Base-by-base conservation (phyloP, 2,888 invertebrate species). In the Erynnis tages region DNA sequence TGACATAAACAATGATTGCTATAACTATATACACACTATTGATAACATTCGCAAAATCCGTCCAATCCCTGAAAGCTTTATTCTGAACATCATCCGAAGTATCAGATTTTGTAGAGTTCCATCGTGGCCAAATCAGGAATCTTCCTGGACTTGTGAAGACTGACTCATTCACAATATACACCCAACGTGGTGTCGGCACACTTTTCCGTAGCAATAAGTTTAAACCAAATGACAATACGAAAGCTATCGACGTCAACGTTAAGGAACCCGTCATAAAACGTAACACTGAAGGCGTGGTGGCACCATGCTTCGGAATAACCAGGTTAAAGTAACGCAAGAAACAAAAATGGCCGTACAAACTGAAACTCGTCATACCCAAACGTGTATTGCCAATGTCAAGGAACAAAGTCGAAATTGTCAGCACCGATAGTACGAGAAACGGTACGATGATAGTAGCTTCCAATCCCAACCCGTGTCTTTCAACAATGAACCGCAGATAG, bases 391-490 rank as follows among this genome's bases (percentile, higher is more conserved):
- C 61, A 0, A 66, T 61, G 52, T 76, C 73, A 4, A 81, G 32
- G 1, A 73, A 41, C 11, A 74, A 38, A 4, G 66, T 48, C 0
- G 60, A 57, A 0, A 74, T 4, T 17, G 67, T 69, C 0, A 82
- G 50, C 4, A 58, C 29, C 0, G 69, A 58, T 1, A 79, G 14
- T 1, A 72, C 58, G 0, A 68, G 11, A 3, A 65, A 58, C 0
- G 82, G 81, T 1, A 69, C 60, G 0, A 80, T 52, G 0, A 77
- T 50, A 1, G 74, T 54, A 0, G 67, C 65, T 1, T 62, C 70
- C 0, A 79, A 40, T 0, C 64, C 62, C 3, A 54, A 56, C 0
- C 71, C 71, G 35, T 75, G 69, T 2, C 82, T 65, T 34, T 78
- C 68, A 11, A 82, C 50, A 0, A 62, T 47, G 13, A 80, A 74